These are phyloP conservation scores for Ophiothrix spiculata DNA, from an alignment of 35 echinoderm and acorn worm genomes.

Conservation along the genomic window DNA sequence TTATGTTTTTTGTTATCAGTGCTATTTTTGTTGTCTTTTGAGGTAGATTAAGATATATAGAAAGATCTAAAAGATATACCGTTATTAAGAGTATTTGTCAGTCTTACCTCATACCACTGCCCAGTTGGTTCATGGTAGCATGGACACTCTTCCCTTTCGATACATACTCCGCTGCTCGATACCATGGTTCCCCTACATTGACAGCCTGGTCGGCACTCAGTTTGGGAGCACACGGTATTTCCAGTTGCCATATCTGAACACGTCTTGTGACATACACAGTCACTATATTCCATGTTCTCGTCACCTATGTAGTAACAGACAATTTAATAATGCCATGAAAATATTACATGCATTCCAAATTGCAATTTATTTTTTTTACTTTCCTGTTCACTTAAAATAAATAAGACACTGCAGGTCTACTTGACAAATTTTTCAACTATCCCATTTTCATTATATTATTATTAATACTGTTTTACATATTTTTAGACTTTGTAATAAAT, in stretches of 20 bases:
- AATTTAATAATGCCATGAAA: no score
- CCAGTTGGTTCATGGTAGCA: not conserved
- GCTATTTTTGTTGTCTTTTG: not conserved
- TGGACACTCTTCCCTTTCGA: not conserved
- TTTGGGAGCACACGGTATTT: not conserved
- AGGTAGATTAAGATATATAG: not conserved
- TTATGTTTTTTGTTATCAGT: not conserved
- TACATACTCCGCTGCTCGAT: not conserved
- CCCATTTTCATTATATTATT: no score
- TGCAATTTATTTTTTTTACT: no score
- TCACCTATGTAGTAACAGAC: not conserved
- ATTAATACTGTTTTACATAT: no score
- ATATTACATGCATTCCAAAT: no score
- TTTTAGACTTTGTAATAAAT: no score
- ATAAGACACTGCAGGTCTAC: no score
- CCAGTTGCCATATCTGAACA: not conserved
- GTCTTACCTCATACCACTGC: not conserved
- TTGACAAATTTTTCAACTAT: no score
- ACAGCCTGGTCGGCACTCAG: not conserved
- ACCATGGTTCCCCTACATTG: not conserved
- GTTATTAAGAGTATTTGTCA: no score
- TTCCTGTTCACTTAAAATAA: no score
- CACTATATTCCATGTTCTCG: not conserved
- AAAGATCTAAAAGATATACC: no score
- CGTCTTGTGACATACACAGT: not conserved